Percentiles rank a stretch among this genome's conserved stretches.
Evolutionary conservation across 2,113 vertebrate genomes (phyloP).

Genomic region (Cebidichthys violaceus): DNA sequence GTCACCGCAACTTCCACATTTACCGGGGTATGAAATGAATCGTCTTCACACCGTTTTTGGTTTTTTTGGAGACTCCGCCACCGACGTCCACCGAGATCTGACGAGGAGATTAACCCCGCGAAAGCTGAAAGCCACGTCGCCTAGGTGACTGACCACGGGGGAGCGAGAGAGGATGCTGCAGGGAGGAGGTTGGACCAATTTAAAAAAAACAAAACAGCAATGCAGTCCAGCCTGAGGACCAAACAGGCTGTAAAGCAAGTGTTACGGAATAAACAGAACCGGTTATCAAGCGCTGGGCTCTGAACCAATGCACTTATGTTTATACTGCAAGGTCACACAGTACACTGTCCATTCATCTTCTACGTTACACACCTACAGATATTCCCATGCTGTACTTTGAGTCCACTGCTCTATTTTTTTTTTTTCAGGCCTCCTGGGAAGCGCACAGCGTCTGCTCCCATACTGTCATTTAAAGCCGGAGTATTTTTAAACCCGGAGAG

Average conservation of each 20-base stretch:
- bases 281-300: slow-evolving; percentile 29
- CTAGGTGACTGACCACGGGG: slow-evolving; percentile 60
- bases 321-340: slow-evolving; percentile 15
- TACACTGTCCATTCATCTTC: slow-evolving; percentile 34
- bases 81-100: slow-evolving; percentile 52
- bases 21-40: slow-evolving; percentile 72
- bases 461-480: slow-evolving; percentile 58
- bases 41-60: slow-evolving; percentile 73
- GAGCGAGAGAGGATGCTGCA: slow-evolving; percentile 50
- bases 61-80: slow-evolving; percentile 72
- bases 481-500: slow-evolving; percentile 43
- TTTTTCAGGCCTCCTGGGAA: slow-evolving; percentile 52
- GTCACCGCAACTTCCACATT: slow-evolving; percentile 56
- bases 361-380: background rate
- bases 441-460: slow-evolving; percentile 28
- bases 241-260: slow-evolving; percentile 20
- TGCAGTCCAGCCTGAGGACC: slow-evolving; percentile 29
- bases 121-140: slow-evolving; percentile 50
- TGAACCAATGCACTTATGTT: slow-evolving; percentile 22
- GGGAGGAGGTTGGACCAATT: slow-evolving; percentile 35
- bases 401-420: slow-evolving; percentile 46
- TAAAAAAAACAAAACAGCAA: slow-evolving; percentile 37
- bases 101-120: slow-evolving; percentile 51
- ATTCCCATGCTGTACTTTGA: slow-evolving; percentile 43
- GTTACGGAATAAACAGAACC: slow-evolving; percentile 42